Base-by-base conservation (phyloP, 2,113 vertebrate species). In the Stomatorhinus ivindoensis region DNA sequence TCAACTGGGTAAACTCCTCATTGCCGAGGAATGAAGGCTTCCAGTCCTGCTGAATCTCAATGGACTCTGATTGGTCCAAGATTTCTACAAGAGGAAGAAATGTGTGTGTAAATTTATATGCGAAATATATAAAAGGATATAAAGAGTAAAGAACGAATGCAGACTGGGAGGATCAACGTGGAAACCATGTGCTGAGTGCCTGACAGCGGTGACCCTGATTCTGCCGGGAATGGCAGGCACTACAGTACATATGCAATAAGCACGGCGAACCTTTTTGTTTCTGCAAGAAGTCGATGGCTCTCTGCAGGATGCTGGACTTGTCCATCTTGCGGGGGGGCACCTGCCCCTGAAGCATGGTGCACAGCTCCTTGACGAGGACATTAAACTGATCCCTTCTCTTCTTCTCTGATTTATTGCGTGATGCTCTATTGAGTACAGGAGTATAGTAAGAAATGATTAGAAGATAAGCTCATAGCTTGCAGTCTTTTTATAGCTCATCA, bases 1-100 rank as follows among this genome's bases (percentile, higher is more conserved):
- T 96, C 89, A 96, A 93, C 95, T 96, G 97, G 44, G 96, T 97
- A 93, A 98, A 99, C 91, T 99, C 97, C 91, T 98, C 96, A 89
- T 97, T 97, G 94, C 95, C 97, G 92, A 95, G 95, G 93, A 99
- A 97, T 1, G 95, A 95, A 88, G 97, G 97, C 91, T 97, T 97
- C 96, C 96, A 97, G 92, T 96, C 94, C 90, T 95, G 94, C 90
- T 94, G 95, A 89, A 96, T 94, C 90, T 95, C 94, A 93, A 95
- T 95, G 8, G 93, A 94, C 91, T 96, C 95, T 47, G 96, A 96
- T 93, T 96, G 96, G 39, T 94, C 94, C 50, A 95, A 95, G 90
- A 95, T 97, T 94, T 98, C 97, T 97, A 93, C 91, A 93, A 92
- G 92, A 89, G 88, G 91, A 92, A 89, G 89, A 80, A 69, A 31